These are phyloP conservation scores for Vulpes vulpes DNA, from an alignment of 2,113 vertebrate species.

Conservation along the genomic window DNA sequence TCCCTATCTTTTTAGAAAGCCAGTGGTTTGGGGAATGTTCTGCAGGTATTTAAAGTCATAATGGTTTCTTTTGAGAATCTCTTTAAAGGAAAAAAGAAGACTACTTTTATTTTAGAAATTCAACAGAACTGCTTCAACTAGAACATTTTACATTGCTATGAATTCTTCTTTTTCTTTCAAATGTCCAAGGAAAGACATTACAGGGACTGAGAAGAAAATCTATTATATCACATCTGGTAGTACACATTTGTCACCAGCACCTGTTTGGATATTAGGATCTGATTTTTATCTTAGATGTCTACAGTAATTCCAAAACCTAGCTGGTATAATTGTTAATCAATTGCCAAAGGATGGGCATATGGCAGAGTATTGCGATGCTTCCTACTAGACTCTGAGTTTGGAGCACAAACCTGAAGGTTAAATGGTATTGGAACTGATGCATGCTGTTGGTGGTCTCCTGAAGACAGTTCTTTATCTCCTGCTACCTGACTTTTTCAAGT, in stretches of 20 bases:
- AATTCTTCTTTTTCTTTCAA: not conserved
- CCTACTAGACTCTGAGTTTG: not conserved
- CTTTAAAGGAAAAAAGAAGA: not conserved
- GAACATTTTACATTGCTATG: not conserved
- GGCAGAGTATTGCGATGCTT: fast-evolving
- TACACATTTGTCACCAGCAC: not conserved
- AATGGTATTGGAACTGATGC: not conserved
- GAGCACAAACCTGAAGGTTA: not conserved
- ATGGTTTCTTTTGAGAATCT: not conserved
- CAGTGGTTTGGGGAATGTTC: not conserved
- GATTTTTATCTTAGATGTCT: not conserved
- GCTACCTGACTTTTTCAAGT: not conserved
- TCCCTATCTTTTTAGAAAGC: not conserved
- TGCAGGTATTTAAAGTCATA: not conserved
- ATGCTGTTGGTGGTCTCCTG: fast-evolving
- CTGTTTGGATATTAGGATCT: not conserved
- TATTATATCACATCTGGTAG: not conserved
- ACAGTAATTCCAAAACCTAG: not conserved
- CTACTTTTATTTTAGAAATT: not conserved
- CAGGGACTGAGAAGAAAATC: not conserved
- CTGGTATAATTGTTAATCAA: not conserved
- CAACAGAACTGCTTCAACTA: not conserved
- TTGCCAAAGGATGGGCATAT: not conserved
- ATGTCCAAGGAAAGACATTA: not conserved
- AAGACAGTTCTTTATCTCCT: not conserved